phyloP scores from a whole-genome alignment of 2,797 vertebrate species.

The Myiotriccus ornatus region DNA sequence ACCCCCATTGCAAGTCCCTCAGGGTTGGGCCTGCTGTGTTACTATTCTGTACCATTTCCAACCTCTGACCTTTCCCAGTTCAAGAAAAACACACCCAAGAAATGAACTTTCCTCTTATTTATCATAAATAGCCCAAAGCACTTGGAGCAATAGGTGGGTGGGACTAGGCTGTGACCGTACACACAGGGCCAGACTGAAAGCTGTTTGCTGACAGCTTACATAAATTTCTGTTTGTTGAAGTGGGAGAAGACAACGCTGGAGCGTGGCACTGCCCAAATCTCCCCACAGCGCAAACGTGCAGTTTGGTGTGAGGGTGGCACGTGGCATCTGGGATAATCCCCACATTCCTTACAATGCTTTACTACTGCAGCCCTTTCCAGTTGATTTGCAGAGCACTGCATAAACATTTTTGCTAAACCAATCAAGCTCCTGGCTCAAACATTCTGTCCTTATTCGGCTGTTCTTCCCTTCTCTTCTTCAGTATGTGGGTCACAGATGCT shows the following conservation, averaged over 20 bases:
- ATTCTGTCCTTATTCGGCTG: background rate
- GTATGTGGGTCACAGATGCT: constrained; percentile 54
- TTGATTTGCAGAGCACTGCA: background rate
- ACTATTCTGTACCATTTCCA: background rate
- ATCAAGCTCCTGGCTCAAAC: background rate
- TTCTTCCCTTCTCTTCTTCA: background rate
- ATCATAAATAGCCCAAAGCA: background rate
- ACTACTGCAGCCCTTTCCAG: background rate
- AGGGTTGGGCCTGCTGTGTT: background rate
- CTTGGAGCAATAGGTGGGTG: fast-evolving
- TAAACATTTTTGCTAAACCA: background rate
- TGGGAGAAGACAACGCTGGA: fast-evolving
- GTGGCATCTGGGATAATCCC: background rate
- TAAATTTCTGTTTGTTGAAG: background rate
- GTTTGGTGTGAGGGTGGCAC: background rate
- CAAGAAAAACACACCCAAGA: background rate
- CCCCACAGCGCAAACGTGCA: background rate
- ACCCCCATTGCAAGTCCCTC: background rate
- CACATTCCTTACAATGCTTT: background rate
- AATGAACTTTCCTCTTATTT: background rate
- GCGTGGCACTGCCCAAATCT: fast-evolving
- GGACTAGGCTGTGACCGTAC: background rate
- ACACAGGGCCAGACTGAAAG: background rate
- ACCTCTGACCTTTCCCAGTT: background rate
- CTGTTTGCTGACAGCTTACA: background rate